A percentile compares a stretch with the other conserved stretches of the same genome.
These are phyloP conservation scores for Coracias cyanogaster DNA, from an alignment of 2,797 vertebrate genomes.

Conservation along the genomic window DNA sequence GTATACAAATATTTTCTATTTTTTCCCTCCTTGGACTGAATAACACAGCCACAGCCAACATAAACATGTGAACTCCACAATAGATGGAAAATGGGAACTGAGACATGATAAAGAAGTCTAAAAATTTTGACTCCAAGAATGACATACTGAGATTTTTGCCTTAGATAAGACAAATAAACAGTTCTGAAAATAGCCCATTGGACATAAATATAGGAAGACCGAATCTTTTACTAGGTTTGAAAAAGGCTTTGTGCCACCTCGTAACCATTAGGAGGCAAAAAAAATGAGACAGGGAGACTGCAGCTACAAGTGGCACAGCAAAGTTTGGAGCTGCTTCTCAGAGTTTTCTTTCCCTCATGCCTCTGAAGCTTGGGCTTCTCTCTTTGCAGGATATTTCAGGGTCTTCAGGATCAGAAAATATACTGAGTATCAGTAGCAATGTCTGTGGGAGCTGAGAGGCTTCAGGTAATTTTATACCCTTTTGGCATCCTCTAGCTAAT, in stretches of 20 bases:
- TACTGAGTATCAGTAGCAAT: background rate
- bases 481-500: background rate
- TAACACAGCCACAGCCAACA: slow-evolving; percentile 50
- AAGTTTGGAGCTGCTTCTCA: background rate
- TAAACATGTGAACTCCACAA: slow-evolving; percentile 60
- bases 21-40: slow-evolving; percentile 34
- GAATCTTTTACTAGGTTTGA: background rate
- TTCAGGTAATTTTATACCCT: background rate
- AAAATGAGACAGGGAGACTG: background rate
- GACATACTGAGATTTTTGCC: background rate
- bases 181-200: background rate
- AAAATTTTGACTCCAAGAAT: background rate
- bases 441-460: background rate
- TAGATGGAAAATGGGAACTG: background rate
- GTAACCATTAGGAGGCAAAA: background rate
- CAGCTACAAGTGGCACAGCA: background rate
- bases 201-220: background rate
- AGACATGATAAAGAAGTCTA: background rate
- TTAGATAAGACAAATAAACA: background rate
- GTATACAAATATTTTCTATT: slow-evolving; percentile 61
- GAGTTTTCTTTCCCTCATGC: background rate
- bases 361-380: background rate
- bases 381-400: background rate
- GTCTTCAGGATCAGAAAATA: background rate
- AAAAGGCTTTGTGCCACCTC: background rate